Evolutionary conservation across 2,797 vertebrate species (phyloP), one percentile per base, ranked within the genome.

Genomic region (Melanogrammus aeglefinus): DNA sequence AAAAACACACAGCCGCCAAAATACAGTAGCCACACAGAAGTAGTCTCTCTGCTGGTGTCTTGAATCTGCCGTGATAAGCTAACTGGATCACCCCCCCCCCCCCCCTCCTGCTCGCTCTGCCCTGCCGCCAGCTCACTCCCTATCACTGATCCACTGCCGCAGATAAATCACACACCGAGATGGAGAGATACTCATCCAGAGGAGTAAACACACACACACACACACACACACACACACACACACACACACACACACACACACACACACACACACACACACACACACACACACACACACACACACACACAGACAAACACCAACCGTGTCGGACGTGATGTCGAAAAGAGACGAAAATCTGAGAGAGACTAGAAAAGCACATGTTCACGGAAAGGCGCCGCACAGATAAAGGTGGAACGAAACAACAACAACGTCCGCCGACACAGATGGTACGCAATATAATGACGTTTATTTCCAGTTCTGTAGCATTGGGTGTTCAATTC

Each of bases 121-220:
- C 87, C 86, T 78, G 87, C 82, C 82, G 88, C 89, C 86, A 88
- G 88, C 83, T 76, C 80, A 80, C 89, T 81, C 84, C 81, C 88
- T 81, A 87, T 90, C 89, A 90, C 86, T 83, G 89, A 91, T 89
- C 79, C 77, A 77, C 27, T 4, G 35, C 77, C 41, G 6, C 80
- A 83, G 89, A 91, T 92, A 90, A 85, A 79, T 51, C 77, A 36
- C 31, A 72, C 33, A 10, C 74, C 51, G 16, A 66, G 21, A 76
- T 21, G 6, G 29, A 63, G 47, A 63, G 31, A 57, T 13, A 33
- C 31, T 14, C 16, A 27, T 10, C 44, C 7, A 71, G 75, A 57
- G 80, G 38, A 74, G 24, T 7, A 44, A 9, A 33, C 31, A 33
- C 31, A 33, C 31, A 33, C 31, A 31, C 31, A 31, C 31, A 31